These are phyloP conservation scores for Acanthornis magna DNA, from an alignment of 2,797 vertebrate species.

Conservation along the genomic window DNA sequence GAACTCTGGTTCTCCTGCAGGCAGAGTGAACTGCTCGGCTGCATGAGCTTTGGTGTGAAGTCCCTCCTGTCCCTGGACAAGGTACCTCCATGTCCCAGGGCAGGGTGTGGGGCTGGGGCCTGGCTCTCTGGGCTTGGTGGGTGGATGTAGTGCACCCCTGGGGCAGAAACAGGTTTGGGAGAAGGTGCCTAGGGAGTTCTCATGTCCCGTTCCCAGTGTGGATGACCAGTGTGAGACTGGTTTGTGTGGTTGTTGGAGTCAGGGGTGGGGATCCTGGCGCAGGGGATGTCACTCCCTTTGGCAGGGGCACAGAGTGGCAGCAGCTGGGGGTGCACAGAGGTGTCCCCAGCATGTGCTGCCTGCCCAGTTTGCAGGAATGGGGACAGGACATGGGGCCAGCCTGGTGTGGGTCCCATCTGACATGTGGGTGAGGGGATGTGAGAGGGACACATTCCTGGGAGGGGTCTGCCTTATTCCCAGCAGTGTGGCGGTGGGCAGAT, in stretches of 20 bases:
- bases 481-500: background rate
- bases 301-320: background rate
- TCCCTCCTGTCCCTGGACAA: conserved; percentile 82
- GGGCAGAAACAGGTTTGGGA: background rate
- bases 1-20: conserved; percentile 19
- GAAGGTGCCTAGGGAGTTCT: background rate
- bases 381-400: background rate
- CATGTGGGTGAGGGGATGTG: accelerated
- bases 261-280: background rate
- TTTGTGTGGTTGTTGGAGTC: background rate
- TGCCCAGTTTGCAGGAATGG: background rate
- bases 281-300: background rate
- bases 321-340: background rate
- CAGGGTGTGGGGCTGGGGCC: background rate
- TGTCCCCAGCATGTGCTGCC: background rate
- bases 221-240: background rate
- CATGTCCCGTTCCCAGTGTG: background rate
- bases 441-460: accelerated
- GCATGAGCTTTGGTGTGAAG: conserved; percentile 89
- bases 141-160: conserved; percentile 9
- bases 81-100: conserved; percentile 46
- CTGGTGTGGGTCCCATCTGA: background rate
- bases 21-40: conserved; percentile 77
- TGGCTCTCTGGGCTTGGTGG: accelerated
- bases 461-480: background rate